Evolutionary conservation across 1,140 invertebrate species (phyloP).

Genomic region (Schlechtendalia chinensis): DNA sequence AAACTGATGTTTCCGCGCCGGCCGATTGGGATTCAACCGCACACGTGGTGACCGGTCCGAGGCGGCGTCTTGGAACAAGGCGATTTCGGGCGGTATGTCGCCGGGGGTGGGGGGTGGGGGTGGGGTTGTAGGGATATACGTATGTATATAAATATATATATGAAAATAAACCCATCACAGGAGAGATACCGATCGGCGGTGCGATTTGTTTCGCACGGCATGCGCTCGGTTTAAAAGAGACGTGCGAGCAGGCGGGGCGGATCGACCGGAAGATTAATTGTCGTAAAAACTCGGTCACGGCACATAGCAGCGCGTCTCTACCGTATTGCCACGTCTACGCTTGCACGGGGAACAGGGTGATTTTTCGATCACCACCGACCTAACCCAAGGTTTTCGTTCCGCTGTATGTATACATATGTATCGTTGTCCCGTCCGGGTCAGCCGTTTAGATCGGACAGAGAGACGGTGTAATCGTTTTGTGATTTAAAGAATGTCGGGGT

Average conservation of each 20-base stretch:
- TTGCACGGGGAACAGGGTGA: neutral
- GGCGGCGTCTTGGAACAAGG: neutral
- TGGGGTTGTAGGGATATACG: no score
- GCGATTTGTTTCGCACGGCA: slow-evolving; percentile 27
- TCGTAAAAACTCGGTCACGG: neutral
- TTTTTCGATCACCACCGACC: no score
- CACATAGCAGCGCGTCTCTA: neutral
- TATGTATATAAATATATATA: no score
- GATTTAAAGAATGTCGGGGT: no score
- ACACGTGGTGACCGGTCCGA: neutral
- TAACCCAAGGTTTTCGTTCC: no score
- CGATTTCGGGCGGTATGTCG: slow-evolving; percentile 13
- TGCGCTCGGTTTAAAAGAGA: neutral
- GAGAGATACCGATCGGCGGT: neutral
- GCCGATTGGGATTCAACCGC: neutral
- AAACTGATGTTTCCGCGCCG: slow-evolving; percentile 1
- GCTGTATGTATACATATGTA: no score
- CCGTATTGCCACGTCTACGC: neutral
- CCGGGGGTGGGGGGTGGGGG: no score
- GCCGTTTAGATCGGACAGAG: no score
- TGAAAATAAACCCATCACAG: neutral
- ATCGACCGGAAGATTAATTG: slow-evolving; percentile 20
- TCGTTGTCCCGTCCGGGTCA: no score
- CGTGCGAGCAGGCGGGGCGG: slow-evolving; percentile 25
- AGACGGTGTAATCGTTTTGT: no score